A percentile compares a stretch with the other conserved stretches of the same genome.
These are phyloP conservation scores for Penelope pileata DNA, from an alignment of 2,113 vertebrate species.

Conservation along the genomic window DNA sequence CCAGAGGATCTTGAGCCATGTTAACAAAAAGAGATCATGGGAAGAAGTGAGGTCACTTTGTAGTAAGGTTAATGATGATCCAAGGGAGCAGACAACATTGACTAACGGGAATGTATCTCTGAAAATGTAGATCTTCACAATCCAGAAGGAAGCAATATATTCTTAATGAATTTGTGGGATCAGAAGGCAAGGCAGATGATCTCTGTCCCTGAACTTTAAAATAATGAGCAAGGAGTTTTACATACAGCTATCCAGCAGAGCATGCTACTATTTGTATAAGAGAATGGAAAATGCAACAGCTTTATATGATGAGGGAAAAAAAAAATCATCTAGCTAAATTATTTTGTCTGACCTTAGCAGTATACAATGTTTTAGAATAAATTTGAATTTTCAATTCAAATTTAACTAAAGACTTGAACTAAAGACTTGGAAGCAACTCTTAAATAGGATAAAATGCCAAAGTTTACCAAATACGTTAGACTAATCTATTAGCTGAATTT, in stretches of 20 bases:
- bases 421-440: neutral
- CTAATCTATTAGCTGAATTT: neutral
- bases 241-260: neutral
- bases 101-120: neutral
- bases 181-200: neutral
- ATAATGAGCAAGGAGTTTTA: neutral
- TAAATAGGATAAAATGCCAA: constrained; percentile 24
- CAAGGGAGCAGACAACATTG: neutral
- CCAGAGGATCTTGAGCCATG: neutral
- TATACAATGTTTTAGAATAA: neutral
- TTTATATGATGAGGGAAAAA: neutral
- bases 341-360: neutral
- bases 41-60: neutral
- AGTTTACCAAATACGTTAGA: neutral
- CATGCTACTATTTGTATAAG: neutral
- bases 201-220: neutral
- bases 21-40: neutral
- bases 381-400: no score
- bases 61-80: neutral
- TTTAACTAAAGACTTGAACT: no score
- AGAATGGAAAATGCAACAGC: neutral
- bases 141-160: neutral
- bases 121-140: neutral
- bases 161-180: neutral
- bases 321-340: neutral